Percentiles rank a stretch among this genome's conserved stretches.
phyloP scores from a whole-genome alignment of 2,888 invertebrate species.

The Penaeus monodon region DNA sequence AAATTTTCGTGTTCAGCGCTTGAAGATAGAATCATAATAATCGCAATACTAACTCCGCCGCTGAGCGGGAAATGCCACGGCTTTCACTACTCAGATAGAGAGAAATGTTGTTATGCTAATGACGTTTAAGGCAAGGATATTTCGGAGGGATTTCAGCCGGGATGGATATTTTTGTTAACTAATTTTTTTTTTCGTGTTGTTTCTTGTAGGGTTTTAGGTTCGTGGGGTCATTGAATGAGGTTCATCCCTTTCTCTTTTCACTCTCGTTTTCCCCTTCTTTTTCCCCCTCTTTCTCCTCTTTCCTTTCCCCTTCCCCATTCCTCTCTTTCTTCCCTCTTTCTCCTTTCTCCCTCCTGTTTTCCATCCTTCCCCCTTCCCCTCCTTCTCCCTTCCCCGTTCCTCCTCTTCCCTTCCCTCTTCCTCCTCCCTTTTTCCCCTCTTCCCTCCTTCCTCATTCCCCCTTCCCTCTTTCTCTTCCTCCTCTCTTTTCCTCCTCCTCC shows the following conservation, averaged over 20 bases:
- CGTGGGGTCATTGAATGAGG: background rate
- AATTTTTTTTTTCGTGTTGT: no score
- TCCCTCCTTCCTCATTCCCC: background rate
- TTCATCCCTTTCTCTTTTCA: background rate
- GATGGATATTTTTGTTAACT: no score
- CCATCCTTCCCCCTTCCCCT: background rate
- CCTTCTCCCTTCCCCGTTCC: slow-evolving; percentile 58
- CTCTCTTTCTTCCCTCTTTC: background rate
- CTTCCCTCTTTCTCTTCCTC: background rate
- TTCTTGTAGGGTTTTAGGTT: no score
- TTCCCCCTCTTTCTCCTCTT: background rate
- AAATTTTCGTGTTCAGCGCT: no score
- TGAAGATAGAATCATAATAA: no score
- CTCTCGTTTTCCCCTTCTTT: background rate
- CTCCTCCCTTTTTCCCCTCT: background rate
- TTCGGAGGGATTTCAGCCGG: no score
- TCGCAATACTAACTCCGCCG: no score
- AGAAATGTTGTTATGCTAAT: no score
- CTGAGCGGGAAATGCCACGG: no score
- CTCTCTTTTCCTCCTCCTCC: background rate
- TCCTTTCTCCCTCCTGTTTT: background rate
- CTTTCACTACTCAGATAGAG: no score
- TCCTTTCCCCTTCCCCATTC: background rate
- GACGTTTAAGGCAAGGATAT: no score
- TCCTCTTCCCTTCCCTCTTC: slow-evolving; percentile 31